Evolutionary conservation across 2,888 invertebrate species (phyloP).

Genomic region (Drosophila anomalipes): DNA sequence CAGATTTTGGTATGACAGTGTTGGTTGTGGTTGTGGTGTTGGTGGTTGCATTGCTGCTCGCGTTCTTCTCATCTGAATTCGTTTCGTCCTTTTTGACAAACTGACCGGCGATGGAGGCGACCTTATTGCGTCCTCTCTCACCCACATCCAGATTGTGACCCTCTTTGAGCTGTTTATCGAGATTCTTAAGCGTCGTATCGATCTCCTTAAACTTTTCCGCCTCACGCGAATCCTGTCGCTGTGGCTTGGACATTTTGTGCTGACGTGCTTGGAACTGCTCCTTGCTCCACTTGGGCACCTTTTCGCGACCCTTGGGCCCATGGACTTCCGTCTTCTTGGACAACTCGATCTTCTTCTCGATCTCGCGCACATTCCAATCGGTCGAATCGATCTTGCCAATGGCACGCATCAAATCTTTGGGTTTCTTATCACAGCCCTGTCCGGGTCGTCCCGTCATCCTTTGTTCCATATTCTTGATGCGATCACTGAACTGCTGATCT

Average conservation of each 20-base stretch:
- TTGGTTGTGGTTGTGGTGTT: conserved; percentile 53
- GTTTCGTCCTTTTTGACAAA: conserved; percentile 86
- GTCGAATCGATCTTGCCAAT: conserved; percentile 95
- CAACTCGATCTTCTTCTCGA: conserved; percentile 93
- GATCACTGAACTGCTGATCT: conserved; percentile 85
- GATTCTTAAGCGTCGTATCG: conserved; percentile 89
- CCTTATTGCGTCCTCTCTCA: conserved; percentile 89
- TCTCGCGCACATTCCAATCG: conserved; percentile 96
- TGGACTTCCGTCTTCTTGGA: conserved; percentile 85
- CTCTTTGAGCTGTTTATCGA: conserved; percentile 91
- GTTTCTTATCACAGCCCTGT: conserved; percentile 89
- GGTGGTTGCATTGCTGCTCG: conserved; percentile 72
- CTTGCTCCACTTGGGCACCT: conserved; percentile 96
- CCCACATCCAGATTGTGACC: conserved; percentile 90
- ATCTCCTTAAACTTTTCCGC: conserved; percentile 90
- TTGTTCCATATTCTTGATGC: conserved; percentile 91
- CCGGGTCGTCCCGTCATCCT: conserved; percentile 88
- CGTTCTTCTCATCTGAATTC: conserved; percentile 83
- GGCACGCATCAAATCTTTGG: conserved; percentile 93
- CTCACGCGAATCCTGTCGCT: conserved; percentile 87
- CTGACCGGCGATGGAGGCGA: conserved; percentile 94
- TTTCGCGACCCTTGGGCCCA: conserved; percentile 87
- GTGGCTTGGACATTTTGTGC: conserved; percentile 89
- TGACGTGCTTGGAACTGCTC: conserved; percentile 90
- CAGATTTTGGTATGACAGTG: conserved; percentile 84